Evolutionary conservation across 2,888 invertebrate genomes (phyloP).

Genomic region (Tinea pellionella): DNA sequence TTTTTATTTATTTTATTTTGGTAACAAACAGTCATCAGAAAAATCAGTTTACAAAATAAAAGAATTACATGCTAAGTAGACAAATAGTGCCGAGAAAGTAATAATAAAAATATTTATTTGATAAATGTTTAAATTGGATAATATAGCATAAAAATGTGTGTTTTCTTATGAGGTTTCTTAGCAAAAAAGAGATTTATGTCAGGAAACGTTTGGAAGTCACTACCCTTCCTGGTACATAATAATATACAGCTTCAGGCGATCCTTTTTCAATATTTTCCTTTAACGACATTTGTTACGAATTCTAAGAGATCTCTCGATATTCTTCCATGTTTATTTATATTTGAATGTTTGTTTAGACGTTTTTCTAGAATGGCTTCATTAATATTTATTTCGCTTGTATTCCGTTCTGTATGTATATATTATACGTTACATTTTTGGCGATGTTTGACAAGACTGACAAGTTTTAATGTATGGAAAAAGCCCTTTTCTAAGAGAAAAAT

Average conservation of each 20-base stretch:
- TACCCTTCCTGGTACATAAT: constrained; percentile 14
- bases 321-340: constrained; percentile 18
- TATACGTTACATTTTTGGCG: background rate
- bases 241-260: constrained; percentile 19
- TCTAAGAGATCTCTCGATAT: constrained; percentile 16
- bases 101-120: too few relatives aligned
- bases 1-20: too few relatives aligned
- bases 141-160: background rate
- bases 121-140: too few relatives aligned
- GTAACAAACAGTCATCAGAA: too few relatives aligned
- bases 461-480: too few relatives aligned
- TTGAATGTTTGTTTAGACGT: constrained; percentile 18
- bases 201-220: constrained; percentile 7
- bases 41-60: too few relatives aligned
- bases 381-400: constrained; percentile 12
- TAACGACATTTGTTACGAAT: constrained; percentile 16
- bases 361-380: constrained; percentile 10
- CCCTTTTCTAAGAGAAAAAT: too few relatives aligned
- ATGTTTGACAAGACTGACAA: background rate
- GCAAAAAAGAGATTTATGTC: constrained; percentile 8
- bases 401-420: background rate
- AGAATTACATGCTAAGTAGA: too few relatives aligned
- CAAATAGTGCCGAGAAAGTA: too few relatives aligned
- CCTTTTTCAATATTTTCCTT: constrained; percentile 19
- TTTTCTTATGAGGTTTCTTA: background rate